Percentiles rank a stretch among this genome's conserved stretches.
Evolutionary conservation across 2,888 invertebrate species (phyloP).

Genomic region (Torymus tubicola): DNA sequence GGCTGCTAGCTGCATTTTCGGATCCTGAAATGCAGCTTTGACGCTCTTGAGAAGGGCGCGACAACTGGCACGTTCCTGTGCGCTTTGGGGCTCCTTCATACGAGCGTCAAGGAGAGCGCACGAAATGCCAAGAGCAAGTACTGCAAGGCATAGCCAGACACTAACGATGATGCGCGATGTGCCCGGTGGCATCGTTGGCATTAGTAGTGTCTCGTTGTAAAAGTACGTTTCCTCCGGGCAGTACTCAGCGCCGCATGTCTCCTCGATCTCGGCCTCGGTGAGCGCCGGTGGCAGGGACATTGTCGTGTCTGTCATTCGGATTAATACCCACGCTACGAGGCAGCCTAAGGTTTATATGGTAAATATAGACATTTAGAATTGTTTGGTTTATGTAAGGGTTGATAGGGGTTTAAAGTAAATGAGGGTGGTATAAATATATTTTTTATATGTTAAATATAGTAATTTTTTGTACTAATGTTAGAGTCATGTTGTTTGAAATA

Average conservation of each 20-base stretch:
- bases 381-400: too few species aligned
- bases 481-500: too few species aligned
- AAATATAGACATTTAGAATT: too few species aligned
- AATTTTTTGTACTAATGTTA: too few species aligned
- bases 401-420: too few species aligned
- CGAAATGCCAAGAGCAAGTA: conserved; percentile 71
- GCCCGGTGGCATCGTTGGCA: conserved; percentile 64
- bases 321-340: conserved; percentile 68
- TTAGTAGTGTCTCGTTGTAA: conserved; percentile 56
- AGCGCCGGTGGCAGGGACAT: conserved; percentile 46
- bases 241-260: conserved; percentile 71
- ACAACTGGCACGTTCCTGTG: conserved; percentile 60
- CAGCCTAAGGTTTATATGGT: conserved; percentile 65
- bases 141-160: conserved; percentile 70
- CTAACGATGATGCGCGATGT: conserved; percentile 70
- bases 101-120: conserved; percentile 72
- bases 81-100: conserved; percentile 68
- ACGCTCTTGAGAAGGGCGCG: conserved; percentile 75
- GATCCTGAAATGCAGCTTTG: conserved; percentile 79
- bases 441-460: too few species aligned
- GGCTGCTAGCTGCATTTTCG: conserved; percentile 83
- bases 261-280: conserved; percentile 65
- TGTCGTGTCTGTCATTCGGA: conserved; percentile 66
- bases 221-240: conserved; percentile 67
- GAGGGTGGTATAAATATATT: too few species aligned